Evolutionary conservation across 2,888 invertebrate genomes (phyloP).

Genomic region (Orthonevra nobilis): DNA sequence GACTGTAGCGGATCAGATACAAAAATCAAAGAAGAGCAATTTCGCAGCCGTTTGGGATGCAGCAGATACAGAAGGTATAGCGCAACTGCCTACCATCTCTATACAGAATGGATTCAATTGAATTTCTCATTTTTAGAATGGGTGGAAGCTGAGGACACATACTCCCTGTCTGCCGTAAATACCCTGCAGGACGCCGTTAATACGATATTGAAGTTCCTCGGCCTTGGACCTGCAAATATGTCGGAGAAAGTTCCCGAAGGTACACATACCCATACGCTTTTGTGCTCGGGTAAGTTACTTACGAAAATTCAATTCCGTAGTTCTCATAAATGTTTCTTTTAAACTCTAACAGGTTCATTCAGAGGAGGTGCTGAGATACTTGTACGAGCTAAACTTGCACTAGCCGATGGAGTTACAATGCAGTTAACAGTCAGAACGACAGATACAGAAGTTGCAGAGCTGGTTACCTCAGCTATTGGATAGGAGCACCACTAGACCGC

Average conservation of each 20-base stretch:
- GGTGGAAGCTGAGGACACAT: conserved; percentile 94
- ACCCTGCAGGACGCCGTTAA: conserved; percentile 91
- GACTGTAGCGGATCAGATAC: conserved; percentile 91
- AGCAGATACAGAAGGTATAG: conserved; percentile 82
- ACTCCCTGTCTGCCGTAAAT: conserved; percentile 89
- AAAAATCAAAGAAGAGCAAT: conserved; percentile 87
- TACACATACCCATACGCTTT: conserved; percentile 89
- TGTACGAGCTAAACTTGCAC: conserved; percentile 90
- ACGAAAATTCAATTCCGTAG: background rate
- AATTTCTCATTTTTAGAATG: conserved; percentile 76
- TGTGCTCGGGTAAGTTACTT: conserved; percentile 85
- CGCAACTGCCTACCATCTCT: no score
- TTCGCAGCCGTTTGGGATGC: conserved; percentile 91
- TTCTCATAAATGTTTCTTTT: background rate
- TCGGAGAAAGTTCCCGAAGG: conserved; percentile 91
- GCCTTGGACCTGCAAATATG: conserved; percentile 91
- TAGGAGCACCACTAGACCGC: conserved; percentile 78
- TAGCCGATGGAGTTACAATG: conserved; percentile 92
- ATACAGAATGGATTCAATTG: no score
- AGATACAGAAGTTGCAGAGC: conserved; percentile 91
- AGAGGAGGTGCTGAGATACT: conserved; percentile 94
- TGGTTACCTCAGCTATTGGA: conserved; percentile 92
- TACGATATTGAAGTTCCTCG: conserved; percentile 90
- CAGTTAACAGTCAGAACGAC: conserved; percentile 94
- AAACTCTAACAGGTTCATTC: conserved; percentile 87